Conservation (phyloP, 2,113 vertebrate genomes). For the Cyanoderma ruficeps region DNA sequence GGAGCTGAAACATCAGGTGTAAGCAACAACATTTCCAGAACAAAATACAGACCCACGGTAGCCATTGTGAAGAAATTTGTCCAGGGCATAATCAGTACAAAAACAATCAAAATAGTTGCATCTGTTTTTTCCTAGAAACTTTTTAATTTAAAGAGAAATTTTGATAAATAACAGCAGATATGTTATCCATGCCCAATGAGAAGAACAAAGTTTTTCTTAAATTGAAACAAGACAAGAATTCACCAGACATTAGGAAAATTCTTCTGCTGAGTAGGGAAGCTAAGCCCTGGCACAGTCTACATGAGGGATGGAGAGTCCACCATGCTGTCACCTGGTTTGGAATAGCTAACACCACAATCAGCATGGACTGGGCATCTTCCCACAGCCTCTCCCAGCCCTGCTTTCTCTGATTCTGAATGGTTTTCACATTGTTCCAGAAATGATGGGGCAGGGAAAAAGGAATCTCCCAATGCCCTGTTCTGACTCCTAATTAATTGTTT, state of each 20-base stretch:
- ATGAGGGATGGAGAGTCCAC: background rate
- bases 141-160: background rate
- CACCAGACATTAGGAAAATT: background rate
- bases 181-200: background rate
- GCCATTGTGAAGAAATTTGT: background rate
- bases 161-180: background rate
- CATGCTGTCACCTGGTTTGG: background rate
- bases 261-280: background rate
- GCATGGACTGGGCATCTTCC: background rate
- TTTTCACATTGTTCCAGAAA: background rate
- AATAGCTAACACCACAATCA: background rate
- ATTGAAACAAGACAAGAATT: background rate
- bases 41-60: background rate
- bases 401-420: background rate
- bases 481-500: background rate
- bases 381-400: background rate
- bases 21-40: background rate
- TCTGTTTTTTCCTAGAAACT: rapidly evolving
- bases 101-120: background rate
- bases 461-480: background rate
- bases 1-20: background rate
- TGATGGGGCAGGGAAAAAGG: background rate
- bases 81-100: background rate
- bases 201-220: background rate
- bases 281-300: background rate